A percentile compares a stretch with the other conserved stretches of the same genome.
phyloP scores from a whole-genome alignment of 2,113 vertebrate species.

The Neopipo cinnamomea region DNA sequence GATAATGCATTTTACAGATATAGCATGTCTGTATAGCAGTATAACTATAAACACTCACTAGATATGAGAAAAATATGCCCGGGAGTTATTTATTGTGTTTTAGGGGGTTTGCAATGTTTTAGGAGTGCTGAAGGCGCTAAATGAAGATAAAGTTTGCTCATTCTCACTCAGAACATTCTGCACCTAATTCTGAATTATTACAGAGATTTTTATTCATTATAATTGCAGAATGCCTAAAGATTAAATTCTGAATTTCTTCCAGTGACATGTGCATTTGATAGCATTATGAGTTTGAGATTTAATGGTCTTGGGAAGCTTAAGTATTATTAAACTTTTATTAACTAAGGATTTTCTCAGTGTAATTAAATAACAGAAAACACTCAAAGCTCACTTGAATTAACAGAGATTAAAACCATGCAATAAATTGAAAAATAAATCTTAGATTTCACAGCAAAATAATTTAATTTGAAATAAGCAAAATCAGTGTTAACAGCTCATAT shows the following conservation, averaged over 20 bases:
- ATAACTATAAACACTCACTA: neutral
- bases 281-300: constrained; percentile 58
- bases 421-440: constrained; percentile 24
- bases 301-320: constrained; percentile 64
- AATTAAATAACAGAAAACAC: constrained; percentile 68
- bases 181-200: constrained; percentile 48
- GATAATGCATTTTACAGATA: neutral
- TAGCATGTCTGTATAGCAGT: neutral
- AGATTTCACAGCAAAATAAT: neutral
- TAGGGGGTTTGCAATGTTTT: neutral
- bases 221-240: constrained; percentile 57
- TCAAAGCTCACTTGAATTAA: constrained; percentile 52
- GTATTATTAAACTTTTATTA: constrained; percentile 70
- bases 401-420: constrained; percentile 48
- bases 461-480: constrained; percentile 7
- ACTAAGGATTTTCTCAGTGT: constrained; percentile 55
- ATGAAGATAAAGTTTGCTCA: constrained; percentile 53
- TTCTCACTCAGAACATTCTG: neutral
- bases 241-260: constrained; percentile 63
- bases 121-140: neutral
- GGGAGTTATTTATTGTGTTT: neutral
- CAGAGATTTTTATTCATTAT: constrained; percentile 67
- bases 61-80: neutral
- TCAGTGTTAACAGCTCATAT: neutral
- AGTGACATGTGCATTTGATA: constrained; percentile 59